Conservation (phyloP, 2,797 vertebrate species). For the Pampus argenteus region DNA sequence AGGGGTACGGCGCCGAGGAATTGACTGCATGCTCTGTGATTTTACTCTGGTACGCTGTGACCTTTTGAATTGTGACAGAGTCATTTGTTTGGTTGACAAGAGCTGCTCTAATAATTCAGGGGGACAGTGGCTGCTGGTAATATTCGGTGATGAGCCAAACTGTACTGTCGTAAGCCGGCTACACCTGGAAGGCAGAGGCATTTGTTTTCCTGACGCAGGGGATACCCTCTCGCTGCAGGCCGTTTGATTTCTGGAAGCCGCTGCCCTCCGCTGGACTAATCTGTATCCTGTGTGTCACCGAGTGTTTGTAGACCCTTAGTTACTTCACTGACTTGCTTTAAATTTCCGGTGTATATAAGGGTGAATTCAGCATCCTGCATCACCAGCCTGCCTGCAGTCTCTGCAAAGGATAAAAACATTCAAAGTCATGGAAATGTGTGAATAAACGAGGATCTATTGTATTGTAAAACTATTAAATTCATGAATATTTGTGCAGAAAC, state of each 20-base stretch:
- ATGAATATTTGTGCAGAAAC: background rate
- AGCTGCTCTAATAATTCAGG: constrained; percentile 77
- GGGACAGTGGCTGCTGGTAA: constrained; percentile 63
- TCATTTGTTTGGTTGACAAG: constrained; percentile 81
- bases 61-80: constrained; percentile 78
- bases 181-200: constrained; percentile 63
- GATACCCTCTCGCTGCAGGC: constrained; percentile 18
- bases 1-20: constrained; percentile 47
- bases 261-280: constrained; percentile 8
- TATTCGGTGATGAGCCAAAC: constrained; percentile 65
- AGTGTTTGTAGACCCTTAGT: background rate
- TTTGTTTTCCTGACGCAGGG: constrained; percentile 58
- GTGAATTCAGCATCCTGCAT: background rate
- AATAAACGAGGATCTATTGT: background rate
- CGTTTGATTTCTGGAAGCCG: constrained; percentile 33
- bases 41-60: constrained; percentile 72
- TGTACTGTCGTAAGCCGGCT: constrained; percentile 37
- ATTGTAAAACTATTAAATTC: background rate
- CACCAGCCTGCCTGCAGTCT: background rate
- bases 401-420: background rate
- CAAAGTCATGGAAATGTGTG: background rate
- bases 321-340: background rate
- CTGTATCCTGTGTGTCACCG: constrained; percentile 5
- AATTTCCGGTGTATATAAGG: background rate
- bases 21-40: constrained; percentile 72